phyloP scores from a whole-genome alignment of 92 coral and sea anemone species.

The Siderastrea radians region DNA sequence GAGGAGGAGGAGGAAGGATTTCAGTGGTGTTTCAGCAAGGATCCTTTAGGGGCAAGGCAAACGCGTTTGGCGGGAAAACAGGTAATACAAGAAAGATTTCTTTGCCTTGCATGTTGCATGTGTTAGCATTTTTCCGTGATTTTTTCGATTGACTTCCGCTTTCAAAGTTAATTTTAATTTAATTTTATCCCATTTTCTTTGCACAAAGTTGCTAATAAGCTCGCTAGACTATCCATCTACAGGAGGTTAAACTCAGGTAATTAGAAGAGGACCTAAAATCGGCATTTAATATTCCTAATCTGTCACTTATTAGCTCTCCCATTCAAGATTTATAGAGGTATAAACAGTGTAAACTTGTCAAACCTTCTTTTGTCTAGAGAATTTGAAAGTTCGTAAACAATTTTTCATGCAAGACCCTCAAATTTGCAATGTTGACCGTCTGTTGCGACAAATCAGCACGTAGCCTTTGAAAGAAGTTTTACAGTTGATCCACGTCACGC shows the following conservation, averaged over 20 bases:
- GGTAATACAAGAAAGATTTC: constrained; percentile 49
- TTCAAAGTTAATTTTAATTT: no score
- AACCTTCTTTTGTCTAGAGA: neutral
- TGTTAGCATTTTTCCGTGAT: neutral
- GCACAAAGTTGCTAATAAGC: neutral
- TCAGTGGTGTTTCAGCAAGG: constrained; percentile 74
- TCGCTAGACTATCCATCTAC: neutral
- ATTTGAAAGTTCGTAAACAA: neutral
- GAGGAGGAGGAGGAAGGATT: constrained; percentile 86
- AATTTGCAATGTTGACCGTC: neutral
- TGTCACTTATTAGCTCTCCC: neutral
- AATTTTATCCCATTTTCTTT: no score
- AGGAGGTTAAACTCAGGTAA: no score
- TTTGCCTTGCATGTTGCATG: neutral
- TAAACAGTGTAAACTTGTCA: neutral
- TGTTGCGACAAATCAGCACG: neutral
- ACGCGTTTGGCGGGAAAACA: constrained; percentile 82
- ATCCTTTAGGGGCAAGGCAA: constrained; percentile 52
- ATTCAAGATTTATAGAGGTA: neutral
- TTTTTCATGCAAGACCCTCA: neutral
- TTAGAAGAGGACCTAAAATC: neutral
- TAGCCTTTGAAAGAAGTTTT: neutral
- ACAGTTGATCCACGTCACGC: no score
- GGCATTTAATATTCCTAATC: neutral
- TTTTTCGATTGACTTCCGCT: constrained; percentile 7